Evolutionary conservation across 2,113 vertebrate species (phyloP).

Genomic region (Hystrix brachyura): DNA sequence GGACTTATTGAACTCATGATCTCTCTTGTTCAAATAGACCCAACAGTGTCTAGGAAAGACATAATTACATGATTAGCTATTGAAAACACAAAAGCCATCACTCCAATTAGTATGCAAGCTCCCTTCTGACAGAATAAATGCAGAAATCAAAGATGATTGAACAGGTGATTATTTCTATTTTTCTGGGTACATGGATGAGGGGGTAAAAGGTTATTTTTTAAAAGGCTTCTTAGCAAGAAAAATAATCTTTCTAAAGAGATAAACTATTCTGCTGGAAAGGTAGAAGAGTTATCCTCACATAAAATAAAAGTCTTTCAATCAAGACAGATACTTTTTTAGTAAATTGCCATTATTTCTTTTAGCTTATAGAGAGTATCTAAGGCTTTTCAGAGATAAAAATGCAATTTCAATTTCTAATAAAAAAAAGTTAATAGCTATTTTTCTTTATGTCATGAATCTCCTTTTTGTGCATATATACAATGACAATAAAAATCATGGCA

Average conservation of each 20-base stretch:
- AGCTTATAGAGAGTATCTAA: conserved; percentile 2
- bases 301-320: conserved; percentile 55
- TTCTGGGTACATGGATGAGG: conserved; percentile 43
- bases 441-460: conserved; percentile 14
- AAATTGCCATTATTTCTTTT: conserved; percentile 48
- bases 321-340: conserved; percentile 56
- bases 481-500: conserved; percentile 38
- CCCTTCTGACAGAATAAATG: conserved; percentile 68
- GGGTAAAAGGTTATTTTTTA: conserved; percentile 73
- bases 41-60: conserved; percentile 72
- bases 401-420: conserved; percentile 12
- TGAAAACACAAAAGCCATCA: conserved; percentile 66
- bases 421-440: conserved; percentile 49
- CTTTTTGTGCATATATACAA: conserved; percentile 36
- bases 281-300: conserved; percentile 22
- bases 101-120: conserved; percentile 71
- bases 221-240: conserved; percentile 67
- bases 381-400: not conserved
- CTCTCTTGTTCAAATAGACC: conserved; percentile 73
- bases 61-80: conserved; percentile 76
- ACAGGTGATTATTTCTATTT: conserved; percentile 69
- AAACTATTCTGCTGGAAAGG: conserved; percentile 39
- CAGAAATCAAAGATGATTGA: conserved; percentile 72
- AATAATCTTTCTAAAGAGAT: conserved; percentile 49
- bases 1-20: conserved; percentile 69